phyloP scores from a whole-genome alignment of 2,113 vertebrate genomes.

The Ploceus nigricollis region DNA sequence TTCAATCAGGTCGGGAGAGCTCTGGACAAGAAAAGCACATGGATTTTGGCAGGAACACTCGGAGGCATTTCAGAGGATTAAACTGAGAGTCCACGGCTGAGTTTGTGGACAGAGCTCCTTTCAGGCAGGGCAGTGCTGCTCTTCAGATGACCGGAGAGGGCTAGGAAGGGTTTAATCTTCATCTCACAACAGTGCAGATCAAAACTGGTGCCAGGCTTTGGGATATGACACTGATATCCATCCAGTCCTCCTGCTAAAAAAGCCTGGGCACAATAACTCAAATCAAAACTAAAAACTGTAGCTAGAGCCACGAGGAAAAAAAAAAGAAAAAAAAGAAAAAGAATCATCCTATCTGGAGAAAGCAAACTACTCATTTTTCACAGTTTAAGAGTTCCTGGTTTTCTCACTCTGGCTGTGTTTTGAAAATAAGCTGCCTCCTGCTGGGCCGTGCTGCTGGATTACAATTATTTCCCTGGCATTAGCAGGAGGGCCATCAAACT shows the following conservation, averaged over 20 bases:
- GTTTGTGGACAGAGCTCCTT: neutral
- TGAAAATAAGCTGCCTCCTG: slow-evolving; percentile 44
- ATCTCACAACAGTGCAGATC: neutral
- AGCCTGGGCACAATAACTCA: neutral
- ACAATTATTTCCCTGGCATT: slow-evolving; percentile 23
- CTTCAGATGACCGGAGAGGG: neutral
- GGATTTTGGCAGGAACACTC: neutral
- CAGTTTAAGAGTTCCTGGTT: neutral
- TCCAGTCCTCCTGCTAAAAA: neutral
- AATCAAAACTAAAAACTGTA: neutral
- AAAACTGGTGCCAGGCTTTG: neutral
- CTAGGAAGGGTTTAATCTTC: neutral
- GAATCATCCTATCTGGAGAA: neutral
- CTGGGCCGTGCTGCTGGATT: slow-evolving; percentile 37
- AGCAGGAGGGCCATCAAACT: neutral
- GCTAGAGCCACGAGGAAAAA: neutral
- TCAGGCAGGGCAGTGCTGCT: neutral
- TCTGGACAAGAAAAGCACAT: slow-evolving; percentile 36
- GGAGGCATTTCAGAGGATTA: neutral
- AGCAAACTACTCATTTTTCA: slow-evolving; percentile 14
- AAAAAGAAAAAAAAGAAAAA: neutral
- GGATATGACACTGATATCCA: neutral
- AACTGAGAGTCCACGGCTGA: neutral
- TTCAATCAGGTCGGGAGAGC: slow-evolving; percentile 53
- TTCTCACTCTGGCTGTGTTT: neutral